A percentile compares a stretch with the other conserved stretches of the same genome.
These are phyloP conservation scores for Phlogophora meticulosa DNA, from an alignment of 2,888 invertebrate species.

Conservation along the genomic window DNA sequence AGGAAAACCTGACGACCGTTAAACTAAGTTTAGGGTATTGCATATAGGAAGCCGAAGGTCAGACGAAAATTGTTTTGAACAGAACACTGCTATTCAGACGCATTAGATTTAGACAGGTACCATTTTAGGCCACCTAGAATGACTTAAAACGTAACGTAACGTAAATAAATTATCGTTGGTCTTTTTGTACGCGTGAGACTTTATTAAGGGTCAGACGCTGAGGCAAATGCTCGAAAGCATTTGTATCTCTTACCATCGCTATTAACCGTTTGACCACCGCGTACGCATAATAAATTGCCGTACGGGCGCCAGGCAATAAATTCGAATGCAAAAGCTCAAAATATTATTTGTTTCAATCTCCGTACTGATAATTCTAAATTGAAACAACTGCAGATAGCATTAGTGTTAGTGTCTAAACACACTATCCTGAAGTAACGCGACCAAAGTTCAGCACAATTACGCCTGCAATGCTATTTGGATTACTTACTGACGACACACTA, in stretches of 20 bases:
- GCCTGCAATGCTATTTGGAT: too few relatives aligned
- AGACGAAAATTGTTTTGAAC: not conserved
- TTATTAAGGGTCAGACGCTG: constrained; percentile 47
- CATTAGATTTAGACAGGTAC: not conserved
- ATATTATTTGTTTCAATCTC: constrained; percentile 33
- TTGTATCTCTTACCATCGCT: constrained; percentile 55
- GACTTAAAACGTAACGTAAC: too few relatives aligned
- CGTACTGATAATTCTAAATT: constrained; percentile 9
- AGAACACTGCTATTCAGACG: not conserved
- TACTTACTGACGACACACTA: too few relatives aligned
- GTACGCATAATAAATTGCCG: constrained; percentile 55
- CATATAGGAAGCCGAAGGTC: not conserved
- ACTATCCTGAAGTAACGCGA: too few relatives aligned
- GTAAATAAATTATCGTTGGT: constrained; percentile 35
- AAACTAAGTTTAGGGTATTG: not conserved
- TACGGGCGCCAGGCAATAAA: constrained; percentile 52
- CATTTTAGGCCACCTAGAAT: constrained; percentile 18
- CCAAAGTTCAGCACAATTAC: too few relatives aligned
- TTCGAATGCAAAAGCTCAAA: constrained; percentile 36
- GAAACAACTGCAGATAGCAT: constrained; percentile 12
- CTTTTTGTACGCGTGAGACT: constrained; percentile 23
- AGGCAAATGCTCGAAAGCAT: constrained; percentile 29
- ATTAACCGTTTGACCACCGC: constrained; percentile 48
- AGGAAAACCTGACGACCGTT: not conserved
- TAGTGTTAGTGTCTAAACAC: not conserved